phyloP scores from a whole-genome alignment of 2,797 vertebrate genomes.

The Bradypodion ventrale region DNA sequence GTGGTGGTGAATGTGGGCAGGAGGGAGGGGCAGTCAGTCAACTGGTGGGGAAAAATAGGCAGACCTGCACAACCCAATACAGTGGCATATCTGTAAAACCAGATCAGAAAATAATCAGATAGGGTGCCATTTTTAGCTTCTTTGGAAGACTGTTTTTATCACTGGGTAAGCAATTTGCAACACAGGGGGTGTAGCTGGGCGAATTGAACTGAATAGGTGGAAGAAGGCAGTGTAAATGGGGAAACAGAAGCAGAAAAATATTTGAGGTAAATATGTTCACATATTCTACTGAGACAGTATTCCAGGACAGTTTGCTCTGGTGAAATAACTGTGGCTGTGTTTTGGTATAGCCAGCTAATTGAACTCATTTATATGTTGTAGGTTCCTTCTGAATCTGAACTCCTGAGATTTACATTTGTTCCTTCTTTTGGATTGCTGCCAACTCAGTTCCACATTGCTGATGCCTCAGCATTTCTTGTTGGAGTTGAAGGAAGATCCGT shows the following conservation, averaged over 20 bases:
- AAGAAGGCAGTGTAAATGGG: not conserved
- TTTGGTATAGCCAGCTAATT: conserved; percentile 2
- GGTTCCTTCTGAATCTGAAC: conserved; percentile 75
- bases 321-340: not conserved
- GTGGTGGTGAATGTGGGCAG: no score
- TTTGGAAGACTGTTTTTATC: not conserved
- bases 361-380: conserved; percentile 63
- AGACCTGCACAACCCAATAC: no score
- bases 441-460: conserved; percentile 72
- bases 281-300: not conserved
- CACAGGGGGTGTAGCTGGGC: no score
- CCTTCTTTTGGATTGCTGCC: conserved; percentile 83
- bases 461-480: conserved; percentile 71
- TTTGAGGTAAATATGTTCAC: not conserved
- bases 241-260: not conserved
- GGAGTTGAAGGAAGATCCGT: conserved; percentile 69
- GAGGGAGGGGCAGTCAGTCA: no score
- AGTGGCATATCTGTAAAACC: no score
- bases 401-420: conserved; percentile 83
- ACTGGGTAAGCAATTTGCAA: not conserved
- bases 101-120: no score
- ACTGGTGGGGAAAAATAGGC: no score
- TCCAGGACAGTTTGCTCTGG: not conserved
- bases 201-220: no score
- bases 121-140: no score